These are phyloP conservation scores for Chromis chromis DNA, from an alignment of 2,797 vertebrate genomes.

Conservation along the genomic window DNA sequence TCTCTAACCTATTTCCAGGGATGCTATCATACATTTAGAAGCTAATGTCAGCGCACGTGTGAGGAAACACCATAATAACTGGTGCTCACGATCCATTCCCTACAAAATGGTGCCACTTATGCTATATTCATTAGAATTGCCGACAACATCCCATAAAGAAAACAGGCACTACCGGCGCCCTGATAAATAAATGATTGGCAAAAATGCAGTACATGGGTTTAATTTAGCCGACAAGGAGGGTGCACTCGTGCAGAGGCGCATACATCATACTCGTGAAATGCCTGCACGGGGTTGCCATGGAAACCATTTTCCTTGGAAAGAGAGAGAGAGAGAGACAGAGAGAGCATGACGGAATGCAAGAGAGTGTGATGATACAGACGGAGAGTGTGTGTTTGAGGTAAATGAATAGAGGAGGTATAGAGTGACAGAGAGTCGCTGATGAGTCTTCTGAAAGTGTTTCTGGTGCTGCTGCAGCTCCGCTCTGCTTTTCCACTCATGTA, in stretches of 20 bases:
- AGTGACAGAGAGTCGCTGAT: not conserved
- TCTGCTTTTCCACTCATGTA: slow-evolving; percentile 27
- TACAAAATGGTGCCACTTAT: slow-evolving; percentile 10
- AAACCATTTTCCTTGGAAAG: slow-evolving; percentile 57
- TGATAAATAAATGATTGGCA: slow-evolving; percentile 4
- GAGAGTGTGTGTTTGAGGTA: not conserved
- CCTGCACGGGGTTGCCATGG: slow-evolving; percentile 61
- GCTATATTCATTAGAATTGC: not conserved
- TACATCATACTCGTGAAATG: slow-evolving; percentile 46
- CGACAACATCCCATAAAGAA: slow-evolving; percentile 8
- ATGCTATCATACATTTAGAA: not conserved
- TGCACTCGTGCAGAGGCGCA: slow-evolving; percentile 3
- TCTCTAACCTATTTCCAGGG: not conserved
- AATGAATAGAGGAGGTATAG: not conserved
- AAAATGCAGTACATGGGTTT: not conserved
- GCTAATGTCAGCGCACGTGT: not conserved
- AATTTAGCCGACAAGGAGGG: slow-evolving; percentile 19
- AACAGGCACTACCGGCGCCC: rapidly evolving
- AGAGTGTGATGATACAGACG: slow-evolving; percentile 18
- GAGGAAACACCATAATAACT: not conserved
- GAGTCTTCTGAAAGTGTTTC: slow-evolving; percentile 2
- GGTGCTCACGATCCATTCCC: too few species aligned
- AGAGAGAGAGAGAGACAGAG: too few species aligned
- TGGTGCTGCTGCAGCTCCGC: not conserved
- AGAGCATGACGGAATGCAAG: slow-evolving; percentile 17